These are phyloP conservation scores for Lomographa bimaculata DNA, from an alignment of 2,888 invertebrate genomes.

Conservation along the genomic window DNA sequence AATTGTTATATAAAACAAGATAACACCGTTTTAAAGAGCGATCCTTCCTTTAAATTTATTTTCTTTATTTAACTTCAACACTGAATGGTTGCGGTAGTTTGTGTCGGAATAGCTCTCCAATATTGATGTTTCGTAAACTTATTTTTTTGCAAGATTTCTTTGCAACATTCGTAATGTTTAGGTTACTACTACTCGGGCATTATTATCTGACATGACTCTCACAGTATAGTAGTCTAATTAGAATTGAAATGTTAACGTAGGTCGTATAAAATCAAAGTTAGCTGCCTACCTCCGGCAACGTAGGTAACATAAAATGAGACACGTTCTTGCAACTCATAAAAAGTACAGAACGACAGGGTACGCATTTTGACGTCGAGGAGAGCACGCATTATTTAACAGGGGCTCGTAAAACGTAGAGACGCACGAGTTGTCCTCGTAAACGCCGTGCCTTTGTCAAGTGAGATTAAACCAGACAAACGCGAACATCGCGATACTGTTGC, in stretches of 20 bases:
- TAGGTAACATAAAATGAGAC: constrained; percentile 52
- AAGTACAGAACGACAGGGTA: constrained; percentile 56
- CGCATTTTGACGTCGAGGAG: constrained; percentile 58
- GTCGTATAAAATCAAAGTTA: constrained; percentile 34
- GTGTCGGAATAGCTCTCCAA: no score
- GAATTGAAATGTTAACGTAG: constrained; percentile 16
- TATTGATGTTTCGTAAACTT: no score
- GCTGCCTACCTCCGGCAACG: constrained; percentile 30
- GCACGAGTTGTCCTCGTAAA: constrained; percentile 59
- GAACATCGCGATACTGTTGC: constrained; percentile 35
- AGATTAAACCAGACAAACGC: constrained; percentile 54
- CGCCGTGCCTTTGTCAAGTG: constrained; percentile 51
- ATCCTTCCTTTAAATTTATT: no score
- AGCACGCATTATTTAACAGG: constrained; percentile 68
- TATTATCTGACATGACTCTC: no score
- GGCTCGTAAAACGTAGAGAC: constrained; percentile 58
- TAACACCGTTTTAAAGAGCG: no score
- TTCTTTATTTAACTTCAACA: no score
- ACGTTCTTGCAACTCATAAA: constrained; percentile 64
- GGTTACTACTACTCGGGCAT: no score
- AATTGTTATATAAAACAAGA: no score
- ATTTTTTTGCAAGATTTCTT: no score
- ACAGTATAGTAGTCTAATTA: constrained; percentile 17
- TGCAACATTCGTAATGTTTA: no score
- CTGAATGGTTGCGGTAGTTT: no score